These are phyloP conservation scores for Ambastaia sidthimunki DNA, from an alignment of 2,797 vertebrate genomes.

Conservation along the genomic window DNA sequence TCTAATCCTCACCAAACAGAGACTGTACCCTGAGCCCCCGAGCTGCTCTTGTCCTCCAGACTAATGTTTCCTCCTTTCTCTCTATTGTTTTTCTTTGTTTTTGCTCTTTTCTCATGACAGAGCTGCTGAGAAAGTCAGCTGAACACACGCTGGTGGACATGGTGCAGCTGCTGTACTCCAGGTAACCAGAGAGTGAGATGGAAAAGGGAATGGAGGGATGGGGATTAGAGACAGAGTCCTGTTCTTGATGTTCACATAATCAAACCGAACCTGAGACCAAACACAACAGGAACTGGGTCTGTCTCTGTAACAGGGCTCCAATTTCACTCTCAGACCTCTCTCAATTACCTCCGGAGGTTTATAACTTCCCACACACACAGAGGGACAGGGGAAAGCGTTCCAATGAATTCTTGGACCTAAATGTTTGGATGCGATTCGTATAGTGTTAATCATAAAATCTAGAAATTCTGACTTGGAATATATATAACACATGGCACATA, in stretches of 20 bases:
- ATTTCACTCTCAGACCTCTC: constrained; percentile 47
- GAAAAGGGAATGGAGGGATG: constrained; percentile 35
- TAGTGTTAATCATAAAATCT: background rate
- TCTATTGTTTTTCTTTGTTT: constrained; percentile 61
- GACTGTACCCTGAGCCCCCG: constrained; percentile 82
- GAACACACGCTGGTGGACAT: constrained; percentile 99
- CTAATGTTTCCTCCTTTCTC: constrained; percentile 86
- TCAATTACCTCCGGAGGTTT: constrained; percentile 55
- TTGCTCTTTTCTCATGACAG: constrained; percentile 71
- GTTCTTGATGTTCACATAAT: constrained; percentile 61
- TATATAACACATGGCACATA: no score
- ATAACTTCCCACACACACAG: constrained; percentile 42
- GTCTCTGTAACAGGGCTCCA: constrained; percentile 55
- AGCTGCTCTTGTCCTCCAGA: constrained; percentile 67
- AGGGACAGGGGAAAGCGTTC: constrained; percentile 37
- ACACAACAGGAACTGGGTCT: constrained; percentile 60
- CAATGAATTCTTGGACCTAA: background rate
- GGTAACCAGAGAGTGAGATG: constrained; percentile 75
- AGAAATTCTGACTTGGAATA: constrained; percentile 15
- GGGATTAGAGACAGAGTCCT: constrained; percentile 55
- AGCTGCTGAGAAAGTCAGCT: constrained; percentile 99
- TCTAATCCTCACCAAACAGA: constrained; percentile 90
- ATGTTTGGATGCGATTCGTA: background rate
- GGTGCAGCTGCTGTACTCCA: constrained; percentile 99
- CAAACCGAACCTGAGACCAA: constrained; percentile 58